These are phyloP conservation scores for Platycnemis pennipes DNA, from an alignment of 2,888 invertebrate species.

Conservation along the genomic window DNA sequence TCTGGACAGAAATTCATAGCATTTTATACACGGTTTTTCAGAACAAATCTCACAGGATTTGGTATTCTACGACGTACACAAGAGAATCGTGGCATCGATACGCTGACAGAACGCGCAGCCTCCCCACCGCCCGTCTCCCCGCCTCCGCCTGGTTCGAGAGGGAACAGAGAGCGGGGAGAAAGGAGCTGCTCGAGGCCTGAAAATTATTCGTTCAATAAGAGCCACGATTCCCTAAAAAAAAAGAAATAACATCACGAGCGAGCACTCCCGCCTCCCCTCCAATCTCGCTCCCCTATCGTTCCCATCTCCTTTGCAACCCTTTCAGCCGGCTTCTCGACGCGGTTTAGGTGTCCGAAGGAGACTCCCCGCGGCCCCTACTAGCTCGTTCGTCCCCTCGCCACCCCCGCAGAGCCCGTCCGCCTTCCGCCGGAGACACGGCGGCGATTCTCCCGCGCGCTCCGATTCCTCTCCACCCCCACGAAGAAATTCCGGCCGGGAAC, in stretches of 20 bases:
- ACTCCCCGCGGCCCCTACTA: too few species aligned
- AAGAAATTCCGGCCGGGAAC: background rate
- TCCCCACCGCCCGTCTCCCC: background rate
- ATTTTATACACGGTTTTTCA: too few species aligned
- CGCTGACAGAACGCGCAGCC: too few species aligned
- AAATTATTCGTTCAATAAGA: background rate
- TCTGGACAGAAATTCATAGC: too few species aligned
- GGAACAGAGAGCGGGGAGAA: background rate
- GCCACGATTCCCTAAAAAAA: background rate
- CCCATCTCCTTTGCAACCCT: background rate
- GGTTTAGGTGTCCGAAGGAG: background rate
- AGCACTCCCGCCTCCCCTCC: background rate
- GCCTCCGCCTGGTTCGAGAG: background rate
- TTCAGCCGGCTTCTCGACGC: background rate
- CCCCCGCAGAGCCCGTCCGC: background rate
- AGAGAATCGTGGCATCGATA: too few species aligned
- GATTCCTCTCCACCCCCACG: background rate
- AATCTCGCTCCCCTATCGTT: background rate
- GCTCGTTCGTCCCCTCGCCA: background rate
- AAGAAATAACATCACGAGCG: background rate
- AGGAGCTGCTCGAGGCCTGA: background rate
- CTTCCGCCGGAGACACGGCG: background rate
- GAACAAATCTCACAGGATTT: too few species aligned
- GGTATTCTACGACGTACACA: too few species aligned
- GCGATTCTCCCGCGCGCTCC: background rate